Percentiles rank a stretch among this genome's conserved stretches.
phyloP scores from a whole-genome alignment of 2,888 invertebrate genomes.

The Pteria penguin region DNA sequence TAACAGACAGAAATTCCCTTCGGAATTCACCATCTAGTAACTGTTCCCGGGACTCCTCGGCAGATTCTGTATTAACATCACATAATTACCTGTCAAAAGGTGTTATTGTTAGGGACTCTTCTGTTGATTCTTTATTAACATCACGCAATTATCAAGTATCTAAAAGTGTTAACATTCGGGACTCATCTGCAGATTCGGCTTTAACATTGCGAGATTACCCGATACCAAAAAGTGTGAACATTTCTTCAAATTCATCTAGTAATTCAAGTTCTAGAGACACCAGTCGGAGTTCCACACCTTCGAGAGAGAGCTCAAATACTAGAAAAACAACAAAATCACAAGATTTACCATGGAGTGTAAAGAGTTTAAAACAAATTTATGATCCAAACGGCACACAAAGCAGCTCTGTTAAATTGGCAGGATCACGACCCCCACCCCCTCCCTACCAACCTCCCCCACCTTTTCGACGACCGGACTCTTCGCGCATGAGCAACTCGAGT shows the following conservation, averaged over 20 bases:
- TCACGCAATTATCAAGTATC: neutral
- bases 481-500: conserved; percentile 64
- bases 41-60: neutral
- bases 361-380: conserved; percentile 56
- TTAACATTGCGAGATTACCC: neutral
- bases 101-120: neutral
- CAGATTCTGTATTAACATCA: neutral
- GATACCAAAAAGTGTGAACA: neutral
- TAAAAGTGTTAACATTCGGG: too few species aligned
- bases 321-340: conserved; percentile 10
- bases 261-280: neutral
- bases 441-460: conserved; percentile 65
- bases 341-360: conserved; percentile 72
- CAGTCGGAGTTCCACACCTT: neutral
- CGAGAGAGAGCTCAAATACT: neutral
- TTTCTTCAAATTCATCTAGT: neutral
- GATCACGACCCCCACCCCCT: conserved; percentile 48
- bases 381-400: conserved; percentile 21
- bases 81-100: too few species aligned
- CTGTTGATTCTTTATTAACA: neutral
- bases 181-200: neutral
- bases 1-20: neutral
- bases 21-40: neutral
- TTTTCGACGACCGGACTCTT: conserved; percentile 58
- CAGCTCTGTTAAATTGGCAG: conserved; percentile 1